Evolutionary conservation across 2,888 invertebrate species (phyloP), one percentile per base, ranked within the genome.

Genomic region (Caenorhabditis panamensis): DNA sequence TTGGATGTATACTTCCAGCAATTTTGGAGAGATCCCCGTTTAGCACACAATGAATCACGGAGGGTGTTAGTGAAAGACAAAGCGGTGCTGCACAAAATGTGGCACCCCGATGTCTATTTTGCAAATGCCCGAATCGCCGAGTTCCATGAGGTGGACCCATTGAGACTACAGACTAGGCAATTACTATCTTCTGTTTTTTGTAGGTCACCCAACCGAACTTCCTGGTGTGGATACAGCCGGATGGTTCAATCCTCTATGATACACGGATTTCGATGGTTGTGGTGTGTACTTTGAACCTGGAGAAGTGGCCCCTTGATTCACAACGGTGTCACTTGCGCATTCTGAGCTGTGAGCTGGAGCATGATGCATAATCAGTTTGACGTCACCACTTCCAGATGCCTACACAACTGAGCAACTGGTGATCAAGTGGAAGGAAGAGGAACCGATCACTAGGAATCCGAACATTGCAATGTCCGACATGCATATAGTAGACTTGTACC

Each of bases 1-100:
- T 75, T 90, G n/a, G 91, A 91, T 72, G 87, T 90, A 26, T 91
- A 91, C 81, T 90, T 91, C 73, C 89, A 90, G 83, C 87, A 89
- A 54, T 84, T 84, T 49, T 91, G 91, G 91, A 73, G 84, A 22
- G 91, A 91, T 78, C 84, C 87, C 0, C 75, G 91, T 28, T 79
- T 91, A 49, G 82, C 85, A 11, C 91, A 91, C 79, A 90, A 89
- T 71, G 87, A 87, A 49, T 78, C 85, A n/a, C 75, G 87, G 59
- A 69, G 86, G 28, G 85, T 87, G n/a, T 72, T 87, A 1, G 81
- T 87, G n/a, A 82, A 86, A 41, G 87, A 87, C 53, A 83, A 88
- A 63, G 79, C 71, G 13, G 80, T 87, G 16, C 77, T 89, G 20
- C 86, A 87, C 77, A 79, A 83, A 58, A 88, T 90, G 78, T 91